Evolutionary conservation across 2,888 invertebrate genomes (phyloP), one percentile per base, ranked within the genome.

Genomic region (Crematogaster levior): DNA sequence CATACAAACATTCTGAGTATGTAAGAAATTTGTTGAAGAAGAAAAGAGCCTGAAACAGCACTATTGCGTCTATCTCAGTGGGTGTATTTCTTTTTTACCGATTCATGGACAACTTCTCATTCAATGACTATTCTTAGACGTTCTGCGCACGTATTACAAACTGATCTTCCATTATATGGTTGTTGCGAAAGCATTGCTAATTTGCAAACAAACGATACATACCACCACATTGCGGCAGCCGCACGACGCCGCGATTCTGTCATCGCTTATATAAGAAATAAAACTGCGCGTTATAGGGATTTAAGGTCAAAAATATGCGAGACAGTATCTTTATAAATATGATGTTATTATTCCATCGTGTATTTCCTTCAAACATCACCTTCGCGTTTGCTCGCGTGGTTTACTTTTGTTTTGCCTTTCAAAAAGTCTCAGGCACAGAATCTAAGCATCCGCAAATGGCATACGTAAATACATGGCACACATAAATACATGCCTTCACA

Each of bases 141-240:
- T 66, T 53, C 21, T 6, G 27, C 24, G 10, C 15, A 5, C 30
- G 30, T 18, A 24, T 15, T 37, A 21, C 15, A 68, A 34, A 40
- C 30, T 56, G 6, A 9, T 43, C 43, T 68, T 10, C 12, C 18
- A 27, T 68, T 68, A 40, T 12, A 68, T 43, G 21, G n/a, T 63
- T 68, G 30, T 77, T 30, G 53, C 40, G 43, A 68, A 43, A 6
- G 12, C 30, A 18, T 4, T 12, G 68, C 68, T 77, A 77, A 77
- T 77, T 75, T 56, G 27, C 53, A 77, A 66, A 77, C 68, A 56
- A 66, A 66, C 70, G 40, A 24, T 40, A 10, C 53, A 77, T 77
- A 56, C 40, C 53, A 15, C 18, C 18, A 48, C 30, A 40, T 77
- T 10, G 53, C 15, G n/a, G 10, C 10, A 34, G n/a, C 18, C 7